Conservation (phyloP, 37 sponge, comb jelly and placozoan genomes). For the Tethya wilhelma region DNA sequence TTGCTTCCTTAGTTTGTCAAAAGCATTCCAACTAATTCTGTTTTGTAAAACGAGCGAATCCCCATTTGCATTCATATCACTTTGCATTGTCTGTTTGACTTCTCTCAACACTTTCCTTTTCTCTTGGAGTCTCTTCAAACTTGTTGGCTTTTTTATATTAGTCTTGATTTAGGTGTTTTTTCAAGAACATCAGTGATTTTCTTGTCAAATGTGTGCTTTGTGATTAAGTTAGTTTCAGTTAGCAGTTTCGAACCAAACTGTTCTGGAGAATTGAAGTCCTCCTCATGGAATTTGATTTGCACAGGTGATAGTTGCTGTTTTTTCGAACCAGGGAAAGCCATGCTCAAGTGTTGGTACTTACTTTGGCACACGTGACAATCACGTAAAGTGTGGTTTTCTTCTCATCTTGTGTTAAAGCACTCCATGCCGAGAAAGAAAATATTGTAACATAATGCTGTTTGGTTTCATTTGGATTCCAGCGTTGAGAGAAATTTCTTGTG, state of each 20-base stretch:
- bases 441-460: background rate
- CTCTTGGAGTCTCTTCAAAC: background rate
- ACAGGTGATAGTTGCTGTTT: background rate
- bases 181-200: background rate
- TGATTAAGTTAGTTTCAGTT: background rate
- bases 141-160: background rate
- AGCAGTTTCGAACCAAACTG: background rate
- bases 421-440: background rate
- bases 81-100: background rate
- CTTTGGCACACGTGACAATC: background rate
- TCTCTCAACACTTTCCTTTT: background rate
- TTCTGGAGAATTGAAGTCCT: conserved; percentile 17
- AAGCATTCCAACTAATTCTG: conserved; percentile 25
- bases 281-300: background rate
- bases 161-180: conserved; percentile 6
- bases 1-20: conserved; percentile 7
- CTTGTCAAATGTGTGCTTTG: background rate
- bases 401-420: background rate
- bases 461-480: background rate
- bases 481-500: background rate
- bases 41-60: background rate
- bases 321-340: background rate
- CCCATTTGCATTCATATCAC: conserved; percentile 1
- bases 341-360: background rate
- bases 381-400: background rate